These are phyloP conservation scores for Punctoribates punctum DNA, from an alignment of 2,888 invertebrate species.

Conservation along the genomic window DNA sequence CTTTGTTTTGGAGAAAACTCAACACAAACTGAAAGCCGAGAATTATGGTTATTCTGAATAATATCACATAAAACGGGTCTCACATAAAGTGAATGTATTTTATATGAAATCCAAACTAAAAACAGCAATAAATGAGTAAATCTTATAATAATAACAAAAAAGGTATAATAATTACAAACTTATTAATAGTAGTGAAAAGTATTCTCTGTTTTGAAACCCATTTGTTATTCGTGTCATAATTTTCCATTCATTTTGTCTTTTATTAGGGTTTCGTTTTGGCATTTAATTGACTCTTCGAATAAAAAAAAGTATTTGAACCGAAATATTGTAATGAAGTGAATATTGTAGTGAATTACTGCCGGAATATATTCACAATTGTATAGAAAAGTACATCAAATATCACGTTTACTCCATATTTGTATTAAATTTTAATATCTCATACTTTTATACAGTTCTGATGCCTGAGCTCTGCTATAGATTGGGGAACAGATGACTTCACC, in stretches of 20 bases:
- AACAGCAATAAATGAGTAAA: no score
- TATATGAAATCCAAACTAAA: no score
- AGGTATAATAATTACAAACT: no score
- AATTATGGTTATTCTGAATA: no score
- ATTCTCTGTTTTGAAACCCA: not conserved
- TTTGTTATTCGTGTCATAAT: slow-evolving; percentile 3
- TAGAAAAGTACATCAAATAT: slow-evolving; percentile 11
- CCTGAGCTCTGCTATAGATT: not conserved
- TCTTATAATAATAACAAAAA: no score
- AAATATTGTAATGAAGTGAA: not conserved
- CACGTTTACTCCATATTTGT: not conserved
- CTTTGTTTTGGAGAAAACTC: no score
- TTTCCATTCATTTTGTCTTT: not conserved
- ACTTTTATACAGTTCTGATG: not conserved
- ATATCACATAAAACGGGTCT: no score
- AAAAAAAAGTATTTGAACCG: not conserved
- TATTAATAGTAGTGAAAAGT: no score
- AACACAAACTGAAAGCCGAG: no score
- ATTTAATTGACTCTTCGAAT: not conserved
- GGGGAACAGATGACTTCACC: no score
- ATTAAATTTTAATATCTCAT: slow-evolving; percentile 20
- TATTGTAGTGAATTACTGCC: not conserved
- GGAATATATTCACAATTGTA: not conserved
- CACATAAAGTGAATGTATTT: no score
- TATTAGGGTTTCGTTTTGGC: not conserved